Evolutionary conservation across 2,113 vertebrate species (phyloP).

Genomic region (Clarias gariepinus): DNA sequence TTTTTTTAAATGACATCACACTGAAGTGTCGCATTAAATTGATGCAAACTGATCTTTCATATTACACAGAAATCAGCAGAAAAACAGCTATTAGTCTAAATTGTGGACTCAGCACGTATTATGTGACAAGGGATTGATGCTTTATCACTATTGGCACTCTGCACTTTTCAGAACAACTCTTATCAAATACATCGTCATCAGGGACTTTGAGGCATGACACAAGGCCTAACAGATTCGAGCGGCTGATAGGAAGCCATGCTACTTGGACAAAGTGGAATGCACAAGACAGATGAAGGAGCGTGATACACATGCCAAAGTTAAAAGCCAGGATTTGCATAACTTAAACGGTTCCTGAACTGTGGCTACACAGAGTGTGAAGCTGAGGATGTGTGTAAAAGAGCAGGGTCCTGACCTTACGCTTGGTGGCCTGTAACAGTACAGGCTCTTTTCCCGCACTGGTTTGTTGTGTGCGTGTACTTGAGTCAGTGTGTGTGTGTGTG

Average conservation of each 20-base stretch:
- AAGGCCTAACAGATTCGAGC: slow-evolving; percentile 54
- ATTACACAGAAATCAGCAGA: background rate
- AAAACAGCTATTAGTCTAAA: slow-evolving; percentile 43
- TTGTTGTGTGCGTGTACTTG: background rate
- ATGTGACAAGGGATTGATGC: slow-evolving; percentile 55
- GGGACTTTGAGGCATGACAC: slow-evolving; percentile 67
- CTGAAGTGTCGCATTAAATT: background rate
- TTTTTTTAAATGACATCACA: background rate
- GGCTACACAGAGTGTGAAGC: background rate
- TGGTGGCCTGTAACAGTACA: slow-evolving; percentile 28
- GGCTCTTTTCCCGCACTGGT: background rate
- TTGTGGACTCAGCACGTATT: slow-evolving; percentile 45
- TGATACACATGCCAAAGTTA: slow-evolving; percentile 8
- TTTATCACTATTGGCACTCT: slow-evolving; percentile 60
- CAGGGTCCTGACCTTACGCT: slow-evolving; percentile 55
- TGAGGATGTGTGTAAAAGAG: background rate
- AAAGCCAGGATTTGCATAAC: slow-evolving; percentile 26
- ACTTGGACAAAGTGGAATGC: slow-evolving; percentile 64
- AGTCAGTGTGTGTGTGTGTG: slow-evolving; percentile 8
- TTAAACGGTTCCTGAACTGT: slow-evolving; percentile 6
- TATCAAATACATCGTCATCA: slow-evolving; percentile 65
- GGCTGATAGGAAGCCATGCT: slow-evolving; percentile 54
- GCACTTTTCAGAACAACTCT: slow-evolving; percentile 53
- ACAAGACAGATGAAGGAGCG: slow-evolving; percentile 41
- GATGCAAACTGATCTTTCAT: background rate